Base-by-base conservation (phyloP, 2,888 invertebrate species). In the Drosophila anceps region DNA sequence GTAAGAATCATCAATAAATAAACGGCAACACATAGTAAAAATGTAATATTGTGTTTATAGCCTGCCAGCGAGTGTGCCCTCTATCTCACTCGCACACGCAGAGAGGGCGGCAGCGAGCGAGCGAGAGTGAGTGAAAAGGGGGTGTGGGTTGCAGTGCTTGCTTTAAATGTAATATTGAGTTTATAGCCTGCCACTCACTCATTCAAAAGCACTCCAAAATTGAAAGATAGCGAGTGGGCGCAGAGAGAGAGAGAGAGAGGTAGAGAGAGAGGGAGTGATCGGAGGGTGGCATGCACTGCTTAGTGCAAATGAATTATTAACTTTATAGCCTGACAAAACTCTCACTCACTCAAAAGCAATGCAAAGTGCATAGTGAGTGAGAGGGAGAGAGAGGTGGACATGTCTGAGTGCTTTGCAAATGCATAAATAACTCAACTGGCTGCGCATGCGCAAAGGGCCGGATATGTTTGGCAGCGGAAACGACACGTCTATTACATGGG, bases 1-100 rank as follows among this genome's bases (percentile, higher is more conserved):
- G 86, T 84, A 88, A 73, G 72, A 88, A 82, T 75, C 88, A 77
- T 90, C 90, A 90, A 84, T 84, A 84, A 84, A 90, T 85, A 83
- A 90, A 80, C 80, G 69, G 83, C 79, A 79, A 85, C 90, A 90
- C 90, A 88, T 88, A 82, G 75, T 85, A 72, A 85, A 88, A 82
- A 82, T 78, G 77, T 74, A 72, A 81, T 82, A 79, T 69, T 69
- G 64, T 73, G 74, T 81, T 79, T 81, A 81, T 84, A 61, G 79
- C 82, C 63, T 20, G 60, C 10, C 55, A 50, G 43, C 24, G 44
- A 39, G 39, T 41, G 46, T n/a, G 29, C 18, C 6, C 15, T 39
- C 68, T 63, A 69, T 72, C 55, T 73, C 48, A 1, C 29, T 48
- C 48, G 15, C 48, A 31, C 48, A n/a, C 9, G n/a, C 12, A 44